Evolutionary conservation across 2,888 invertebrate genomes (phyloP).

Genomic region (Theristus sp.): DNA sequence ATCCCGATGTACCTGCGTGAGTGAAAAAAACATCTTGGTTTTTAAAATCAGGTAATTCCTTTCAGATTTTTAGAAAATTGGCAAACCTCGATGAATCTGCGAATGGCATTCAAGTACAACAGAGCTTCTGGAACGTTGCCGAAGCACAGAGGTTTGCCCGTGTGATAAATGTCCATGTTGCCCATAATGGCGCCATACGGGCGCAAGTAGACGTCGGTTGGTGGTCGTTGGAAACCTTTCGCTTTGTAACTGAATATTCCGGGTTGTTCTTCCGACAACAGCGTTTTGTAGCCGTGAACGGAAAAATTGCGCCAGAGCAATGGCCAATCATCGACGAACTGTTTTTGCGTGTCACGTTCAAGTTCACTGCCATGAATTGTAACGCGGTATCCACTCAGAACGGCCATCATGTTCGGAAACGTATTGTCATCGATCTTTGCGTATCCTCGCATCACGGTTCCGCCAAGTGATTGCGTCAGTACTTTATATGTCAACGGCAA

Average conservation of each 20-base stretch:
- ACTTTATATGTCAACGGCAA: slow-evolving; percentile 37
- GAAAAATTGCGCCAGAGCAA: slow-evolving; percentile 14
- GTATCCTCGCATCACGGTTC: slow-evolving; percentile 61
- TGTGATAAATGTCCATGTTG: slow-evolving; percentile 2
- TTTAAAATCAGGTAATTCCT: too few species aligned
- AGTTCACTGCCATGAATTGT: not conserved
- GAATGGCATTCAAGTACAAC: slow-evolving; percentile 19
- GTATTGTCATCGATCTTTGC: slow-evolving; percentile 85
- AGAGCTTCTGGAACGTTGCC: slow-evolving; percentile 21
- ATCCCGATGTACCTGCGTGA: too few species aligned
- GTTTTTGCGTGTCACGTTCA: not conserved
- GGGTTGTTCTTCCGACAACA: slow-evolving; percentile 54
- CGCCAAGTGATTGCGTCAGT: slow-evolving; percentile 44
- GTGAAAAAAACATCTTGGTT: too few species aligned
- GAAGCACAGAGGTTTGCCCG: slow-evolving; percentile 20
- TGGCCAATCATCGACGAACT: slow-evolving; percentile 11
- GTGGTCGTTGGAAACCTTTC: slow-evolving; percentile 47
- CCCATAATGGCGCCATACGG: slow-evolving; percentile 44
- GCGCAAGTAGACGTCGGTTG: slow-evolving; percentile 61
- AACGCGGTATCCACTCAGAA: slow-evolving; percentile 34
- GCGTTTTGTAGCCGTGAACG: slow-evolving; percentile 44
- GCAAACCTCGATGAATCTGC: slow-evolving; percentile 17
- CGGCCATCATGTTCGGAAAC: slow-evolving; percentile 64
- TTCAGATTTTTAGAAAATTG: too few species aligned
- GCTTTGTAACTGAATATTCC: slow-evolving; percentile 48